phyloP scores from a whole-genome alignment of 2,113 vertebrate genomes.

The Aix galericulata region DNA sequence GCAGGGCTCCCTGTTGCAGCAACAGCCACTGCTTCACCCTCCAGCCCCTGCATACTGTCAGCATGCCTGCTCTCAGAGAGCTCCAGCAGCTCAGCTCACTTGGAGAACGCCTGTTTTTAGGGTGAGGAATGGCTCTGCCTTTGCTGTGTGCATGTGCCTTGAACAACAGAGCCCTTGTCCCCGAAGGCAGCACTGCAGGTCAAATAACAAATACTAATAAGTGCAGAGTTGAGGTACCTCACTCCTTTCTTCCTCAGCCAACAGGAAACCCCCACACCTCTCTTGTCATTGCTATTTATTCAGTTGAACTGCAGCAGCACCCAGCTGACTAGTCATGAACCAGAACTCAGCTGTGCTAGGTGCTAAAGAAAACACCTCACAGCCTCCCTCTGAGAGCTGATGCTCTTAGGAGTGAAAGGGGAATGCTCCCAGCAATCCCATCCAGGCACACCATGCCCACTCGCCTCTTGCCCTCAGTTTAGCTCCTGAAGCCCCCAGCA shows the following conservation, averaged over 20 bases:
- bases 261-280: conserved; percentile 13
- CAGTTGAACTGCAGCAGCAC: neutral
- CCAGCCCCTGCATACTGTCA: neutral
- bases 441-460: neutral
- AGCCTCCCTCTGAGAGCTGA: neutral
- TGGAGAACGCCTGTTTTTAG: neutral
- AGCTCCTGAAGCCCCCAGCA: rapidly evolving
- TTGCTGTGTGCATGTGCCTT: neutral
- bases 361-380: neutral
- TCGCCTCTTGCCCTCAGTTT: neutral
- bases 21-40: neutral
- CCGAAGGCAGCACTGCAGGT: neutral
- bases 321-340: neutral
- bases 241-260: conserved; percentile 36
- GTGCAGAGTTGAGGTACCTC: neutral
- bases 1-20: neutral
- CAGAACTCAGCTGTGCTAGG: neutral
- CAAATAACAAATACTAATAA: conserved; percentile 3
- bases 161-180: neutral
- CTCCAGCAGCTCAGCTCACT: neutral
- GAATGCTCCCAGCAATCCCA: neutral
- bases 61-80: neutral
- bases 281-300: neutral
- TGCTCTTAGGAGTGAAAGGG: neutral
- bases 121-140: neutral